Evolutionary conservation across 2,888 invertebrate species (phyloP).

Genomic region (Ormyrus rosae): DNA sequence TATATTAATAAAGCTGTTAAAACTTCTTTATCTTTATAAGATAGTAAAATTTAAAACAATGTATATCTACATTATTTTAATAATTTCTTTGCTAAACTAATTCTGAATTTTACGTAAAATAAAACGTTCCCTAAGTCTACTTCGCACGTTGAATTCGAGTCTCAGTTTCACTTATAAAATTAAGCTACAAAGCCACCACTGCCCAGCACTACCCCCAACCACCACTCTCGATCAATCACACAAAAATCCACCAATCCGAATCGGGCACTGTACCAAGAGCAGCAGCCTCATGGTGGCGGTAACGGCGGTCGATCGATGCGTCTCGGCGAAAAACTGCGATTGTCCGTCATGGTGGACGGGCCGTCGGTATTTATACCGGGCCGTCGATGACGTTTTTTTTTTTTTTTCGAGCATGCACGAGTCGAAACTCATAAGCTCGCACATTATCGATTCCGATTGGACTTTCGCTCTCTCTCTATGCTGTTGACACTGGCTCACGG

Average conservation of each 20-base stretch:
- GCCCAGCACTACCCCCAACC: too few relatives aligned
- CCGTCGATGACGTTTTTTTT: conserved; percentile 7
- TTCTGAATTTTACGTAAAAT: too few relatives aligned
- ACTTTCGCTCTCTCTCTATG: conserved; percentile 56
- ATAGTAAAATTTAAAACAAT: too few relatives aligned
- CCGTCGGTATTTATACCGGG: conserved; percentile 50
- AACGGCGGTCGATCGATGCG: conserved; percentile 14
- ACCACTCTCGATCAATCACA: too few relatives aligned
- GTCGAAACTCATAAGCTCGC: conserved; percentile 6
- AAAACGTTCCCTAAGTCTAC: too few relatives aligned
- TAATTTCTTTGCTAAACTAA: too few relatives aligned
- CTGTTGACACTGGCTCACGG: conserved; percentile 45
- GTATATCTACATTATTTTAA: too few relatives aligned
- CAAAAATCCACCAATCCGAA: neutral
- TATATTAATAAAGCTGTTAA: too few relatives aligned
- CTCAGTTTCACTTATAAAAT: too few relatives aligned
- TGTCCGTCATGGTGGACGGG: neutral
- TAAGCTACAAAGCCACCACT: too few relatives aligned
- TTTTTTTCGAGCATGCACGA: neutral
- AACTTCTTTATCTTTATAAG: too few relatives aligned
- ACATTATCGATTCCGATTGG: conserved; percentile 49
- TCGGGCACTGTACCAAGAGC: conserved; percentile 24
- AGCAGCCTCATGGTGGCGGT: conserved; percentile 42
- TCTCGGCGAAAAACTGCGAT: conserved; percentile 38
- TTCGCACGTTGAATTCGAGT: too few relatives aligned